Percentiles rank a stretch among this genome's conserved stretches.
phyloP scores from a whole-genome alignment of 2,113 vertebrate species.

The Bubo scandiacus region DNA sequence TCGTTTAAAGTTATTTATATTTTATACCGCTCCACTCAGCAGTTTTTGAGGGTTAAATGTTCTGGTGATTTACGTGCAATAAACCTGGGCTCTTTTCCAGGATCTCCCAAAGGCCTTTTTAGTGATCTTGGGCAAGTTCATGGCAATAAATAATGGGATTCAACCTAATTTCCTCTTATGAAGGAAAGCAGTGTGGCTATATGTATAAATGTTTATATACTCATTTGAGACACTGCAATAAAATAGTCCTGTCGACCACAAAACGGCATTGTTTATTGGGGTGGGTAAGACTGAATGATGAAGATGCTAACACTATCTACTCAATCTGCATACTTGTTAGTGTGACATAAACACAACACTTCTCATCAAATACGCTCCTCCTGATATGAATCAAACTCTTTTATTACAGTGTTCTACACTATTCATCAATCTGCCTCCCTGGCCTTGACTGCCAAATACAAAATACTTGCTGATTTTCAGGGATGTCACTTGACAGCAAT shows the following conservation, averaged over 20 bases:
- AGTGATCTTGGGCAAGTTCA: background rate
- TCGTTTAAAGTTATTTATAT: background rate
- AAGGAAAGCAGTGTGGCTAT: background rate
- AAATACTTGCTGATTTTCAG: slow-evolving; percentile 39
- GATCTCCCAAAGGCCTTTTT: background rate
- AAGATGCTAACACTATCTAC: slow-evolving; percentile 20
- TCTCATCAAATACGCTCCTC: slow-evolving; percentile 22
- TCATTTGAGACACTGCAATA: background rate
- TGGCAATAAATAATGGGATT: background rate
- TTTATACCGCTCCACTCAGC: background rate
- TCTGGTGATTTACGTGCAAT: slow-evolving; percentile 1
- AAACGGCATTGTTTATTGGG: slow-evolving; percentile 7
- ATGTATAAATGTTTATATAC: background rate
- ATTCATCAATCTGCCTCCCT: slow-evolving; percentile 35
- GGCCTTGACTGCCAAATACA: slow-evolving; percentile 28
- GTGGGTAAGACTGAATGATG: background rate
- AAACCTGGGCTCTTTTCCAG: background rate
- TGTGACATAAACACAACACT: slow-evolving; percentile 42
- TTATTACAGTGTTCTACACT: slow-evolving; percentile 11
- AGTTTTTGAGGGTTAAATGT: background rate
- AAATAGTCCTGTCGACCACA: background rate
- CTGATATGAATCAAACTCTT: slow-evolving; percentile 27
- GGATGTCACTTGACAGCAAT: slow-evolving; percentile 12
- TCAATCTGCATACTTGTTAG: slow-evolving; percentile 59
- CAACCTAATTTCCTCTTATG: background rate